Evolutionary conservation across 2,113 vertebrate species (phyloP).

Genomic region (Ivindomyrus marchei): DNA sequence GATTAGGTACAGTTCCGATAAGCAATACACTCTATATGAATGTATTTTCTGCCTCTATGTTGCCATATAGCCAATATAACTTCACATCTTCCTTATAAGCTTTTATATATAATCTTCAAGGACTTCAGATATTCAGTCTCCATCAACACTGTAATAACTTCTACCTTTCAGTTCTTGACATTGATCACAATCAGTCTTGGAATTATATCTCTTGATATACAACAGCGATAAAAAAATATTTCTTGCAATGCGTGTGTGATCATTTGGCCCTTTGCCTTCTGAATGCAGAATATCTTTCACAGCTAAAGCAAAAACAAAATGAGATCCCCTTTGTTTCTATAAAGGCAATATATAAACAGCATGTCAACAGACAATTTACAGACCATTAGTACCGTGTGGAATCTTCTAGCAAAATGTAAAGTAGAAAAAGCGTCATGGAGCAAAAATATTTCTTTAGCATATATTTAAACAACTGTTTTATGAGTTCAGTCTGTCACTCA

Average conservation of each 20-base stretch:
- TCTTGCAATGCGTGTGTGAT: neutral
- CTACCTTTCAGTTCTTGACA: neutral
- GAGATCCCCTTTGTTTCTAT: neutral
- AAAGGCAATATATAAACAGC: neutral
- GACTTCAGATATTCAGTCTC: neutral
- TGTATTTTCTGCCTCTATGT: neutral
- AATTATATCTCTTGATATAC: neutral
- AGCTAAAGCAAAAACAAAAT: neutral
- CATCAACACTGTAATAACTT: neutral
- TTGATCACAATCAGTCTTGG: neutral
- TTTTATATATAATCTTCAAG: neutral
- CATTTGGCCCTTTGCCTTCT: neutral
- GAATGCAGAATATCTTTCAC: neutral
- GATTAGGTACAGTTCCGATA: neutral
- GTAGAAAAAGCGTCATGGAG: neutral
- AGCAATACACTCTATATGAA: neutral
- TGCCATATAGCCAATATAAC: neutral
- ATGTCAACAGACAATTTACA: neutral
- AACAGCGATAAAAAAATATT: neutral
- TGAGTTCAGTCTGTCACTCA: neutral
- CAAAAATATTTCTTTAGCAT: neutral
- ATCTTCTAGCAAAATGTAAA: neutral
- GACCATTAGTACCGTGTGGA: neutral
- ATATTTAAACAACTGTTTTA: neutral
- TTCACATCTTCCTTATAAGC: neutral